Evolutionary conservation across 2,113 vertebrate species (phyloP).

Genomic region (Aphyosemion australe): DNA sequence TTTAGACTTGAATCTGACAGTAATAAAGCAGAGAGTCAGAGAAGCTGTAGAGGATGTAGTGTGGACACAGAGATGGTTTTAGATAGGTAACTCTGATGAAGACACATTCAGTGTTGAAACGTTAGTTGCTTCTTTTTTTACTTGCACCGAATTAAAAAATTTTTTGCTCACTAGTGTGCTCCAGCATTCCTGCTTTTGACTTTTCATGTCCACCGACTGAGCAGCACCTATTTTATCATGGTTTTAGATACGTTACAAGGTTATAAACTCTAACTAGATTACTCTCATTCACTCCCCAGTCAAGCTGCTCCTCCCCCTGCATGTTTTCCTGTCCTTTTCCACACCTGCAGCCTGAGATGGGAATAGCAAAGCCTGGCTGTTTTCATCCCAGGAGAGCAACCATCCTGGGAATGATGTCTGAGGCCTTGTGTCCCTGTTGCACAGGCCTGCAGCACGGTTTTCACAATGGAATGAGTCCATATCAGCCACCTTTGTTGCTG

Average conservation of each 20-base stretch:
- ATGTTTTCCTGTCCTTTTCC: slow-evolving; percentile 63
- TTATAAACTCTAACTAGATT: slow-evolving; percentile 41
- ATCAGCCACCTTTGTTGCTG: not conserved
- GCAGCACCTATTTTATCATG: no score
- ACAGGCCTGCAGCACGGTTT: not conserved
- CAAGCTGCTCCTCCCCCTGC: slow-evolving; percentile 54
- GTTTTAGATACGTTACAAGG: slow-evolving; percentile 13
- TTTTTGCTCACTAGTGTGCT: no score
- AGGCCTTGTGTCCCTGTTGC: slow-evolving; percentile 25
- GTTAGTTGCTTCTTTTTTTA: no score
- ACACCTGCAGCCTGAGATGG: slow-evolving; percentile 80
- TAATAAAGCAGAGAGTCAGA: not conserved
- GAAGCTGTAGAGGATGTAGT: not conserved
- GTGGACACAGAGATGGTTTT: not conserved
- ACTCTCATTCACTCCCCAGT: slow-evolving; percentile 50
- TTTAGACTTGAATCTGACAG: not conserved
- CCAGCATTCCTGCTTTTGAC: no score
- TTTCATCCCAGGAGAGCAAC: slow-evolving; percentile 54
- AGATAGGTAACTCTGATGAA: no score
- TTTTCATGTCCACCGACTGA: no score
- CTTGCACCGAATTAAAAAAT: no score
- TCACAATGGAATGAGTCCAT: not conserved
- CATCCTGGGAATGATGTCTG: slow-evolving; percentile 49
- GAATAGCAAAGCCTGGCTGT: slow-evolving; percentile 61
- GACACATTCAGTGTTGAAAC: no score